Conservation (phyloP, 2,113 vertebrate genomes). For the Larimichthys crocea region DNA sequence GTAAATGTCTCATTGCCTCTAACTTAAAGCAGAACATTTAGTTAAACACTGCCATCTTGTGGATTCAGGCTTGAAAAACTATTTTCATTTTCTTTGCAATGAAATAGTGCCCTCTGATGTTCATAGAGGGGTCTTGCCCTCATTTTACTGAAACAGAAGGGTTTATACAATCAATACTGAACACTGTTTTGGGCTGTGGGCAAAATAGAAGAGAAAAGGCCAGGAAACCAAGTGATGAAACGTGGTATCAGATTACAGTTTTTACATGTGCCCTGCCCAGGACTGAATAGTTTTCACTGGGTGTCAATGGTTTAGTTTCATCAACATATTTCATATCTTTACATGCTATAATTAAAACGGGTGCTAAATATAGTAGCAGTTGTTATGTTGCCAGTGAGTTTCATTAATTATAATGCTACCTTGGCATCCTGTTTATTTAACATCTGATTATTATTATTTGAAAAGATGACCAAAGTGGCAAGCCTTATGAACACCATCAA, state of each 20-base stretch:
- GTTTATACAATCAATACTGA: neutral
- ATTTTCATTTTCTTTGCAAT: neutral
- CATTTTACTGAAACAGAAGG: neutral
- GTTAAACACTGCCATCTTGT: conserved; percentile 61
- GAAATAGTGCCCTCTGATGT: conserved; percentile 43
- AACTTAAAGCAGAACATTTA: neutral
- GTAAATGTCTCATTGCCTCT: neutral
- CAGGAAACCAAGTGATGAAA: neutral
- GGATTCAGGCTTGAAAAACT: conserved; percentile 8
- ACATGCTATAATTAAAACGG: neutral
- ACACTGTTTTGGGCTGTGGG: neutral
- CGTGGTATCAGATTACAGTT: neutral
- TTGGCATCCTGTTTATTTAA: neutral
- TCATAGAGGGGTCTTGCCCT: neutral
- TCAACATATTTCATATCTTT: conserved; percentile 11
- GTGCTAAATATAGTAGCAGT: neutral
- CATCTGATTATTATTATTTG: neutral
- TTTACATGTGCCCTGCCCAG: neutral
- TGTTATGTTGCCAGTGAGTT: conserved; percentile 10
- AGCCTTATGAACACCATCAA: neutral
- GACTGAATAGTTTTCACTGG: conserved; percentile 18
- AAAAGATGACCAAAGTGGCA: neutral
- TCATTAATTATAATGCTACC: neutral
- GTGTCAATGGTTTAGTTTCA: conserved; percentile 19
- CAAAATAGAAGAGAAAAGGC: neutral